Evolutionary conservation across 1,140 invertebrate genomes (phyloP).

Genomic region (Leptopilina clavipes): DNA sequence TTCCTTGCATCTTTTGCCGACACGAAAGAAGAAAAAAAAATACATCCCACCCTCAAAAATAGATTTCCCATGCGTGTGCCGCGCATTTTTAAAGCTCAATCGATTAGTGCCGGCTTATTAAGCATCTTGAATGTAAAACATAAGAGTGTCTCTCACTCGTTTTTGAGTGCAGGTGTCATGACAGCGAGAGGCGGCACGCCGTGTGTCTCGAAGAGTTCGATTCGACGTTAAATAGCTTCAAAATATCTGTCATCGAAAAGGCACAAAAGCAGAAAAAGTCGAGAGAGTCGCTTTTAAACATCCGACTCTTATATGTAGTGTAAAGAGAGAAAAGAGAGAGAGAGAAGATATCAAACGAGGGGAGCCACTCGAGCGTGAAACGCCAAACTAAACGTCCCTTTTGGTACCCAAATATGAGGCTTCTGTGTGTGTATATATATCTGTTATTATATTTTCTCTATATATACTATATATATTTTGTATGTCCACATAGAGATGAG

Average conservation of each 20-base stretch:
- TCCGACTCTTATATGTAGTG: constrained; percentile 39
- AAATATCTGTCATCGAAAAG: constrained; percentile 63
- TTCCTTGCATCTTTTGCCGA: constrained; percentile 17
- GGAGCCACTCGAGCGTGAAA: constrained; percentile 73
- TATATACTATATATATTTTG: neutral
- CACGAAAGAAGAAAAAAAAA: neutral
- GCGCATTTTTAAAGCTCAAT: constrained; percentile 57
- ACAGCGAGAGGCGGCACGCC: constrained; percentile 54
- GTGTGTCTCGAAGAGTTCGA: constrained; percentile 51
- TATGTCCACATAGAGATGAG: constrained; percentile 39
- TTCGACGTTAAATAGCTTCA: constrained; percentile 67
- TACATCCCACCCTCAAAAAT: neutral
- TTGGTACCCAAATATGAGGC: constrained; percentile 63
- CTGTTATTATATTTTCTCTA: constrained; percentile 6
- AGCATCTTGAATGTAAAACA: constrained; percentile 54
- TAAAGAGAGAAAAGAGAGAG: constrained; percentile 28
- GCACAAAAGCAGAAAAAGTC: constrained; percentile 52
- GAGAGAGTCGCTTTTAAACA: constrained; percentile 28
- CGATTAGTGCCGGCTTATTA: constrained; percentile 67
- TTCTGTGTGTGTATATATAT: constrained; percentile 42
- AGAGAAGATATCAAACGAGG: constrained; percentile 51
- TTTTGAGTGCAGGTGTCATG: constrained; percentile 38
- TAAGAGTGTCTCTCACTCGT: constrained; percentile 14
- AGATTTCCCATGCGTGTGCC: constrained; percentile 36
- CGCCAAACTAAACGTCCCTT: constrained; percentile 73